Percentiles rank a stretch among this genome's conserved stretches.
Evolutionary conservation across 1,140 invertebrate species (phyloP).

Genomic region (Oncopodura yosiiana): DNA sequence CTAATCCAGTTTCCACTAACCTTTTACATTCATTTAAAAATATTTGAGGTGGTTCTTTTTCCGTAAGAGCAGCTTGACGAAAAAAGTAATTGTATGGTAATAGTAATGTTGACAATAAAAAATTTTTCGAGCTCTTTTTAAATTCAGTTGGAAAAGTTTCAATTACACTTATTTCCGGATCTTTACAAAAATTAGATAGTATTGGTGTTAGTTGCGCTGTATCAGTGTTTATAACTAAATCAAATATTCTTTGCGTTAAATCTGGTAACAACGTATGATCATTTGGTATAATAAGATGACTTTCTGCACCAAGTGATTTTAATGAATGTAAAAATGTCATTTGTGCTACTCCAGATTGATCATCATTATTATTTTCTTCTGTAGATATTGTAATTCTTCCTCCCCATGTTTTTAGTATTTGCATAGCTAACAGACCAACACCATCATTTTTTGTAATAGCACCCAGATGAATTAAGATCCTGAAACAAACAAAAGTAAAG

Average conservation of each 20-base stretch:
- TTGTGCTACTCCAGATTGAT: slow-evolving; percentile 28
- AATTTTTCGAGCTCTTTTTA: neutral
- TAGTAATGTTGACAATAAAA: neutral
- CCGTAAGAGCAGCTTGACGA: neutral
- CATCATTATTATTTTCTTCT: slow-evolving; percentile 20
- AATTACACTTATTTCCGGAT: slow-evolving; percentile 25
- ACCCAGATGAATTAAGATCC: slow-evolving; percentile 31
- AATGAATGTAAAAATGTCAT: slow-evolving; percentile 33
- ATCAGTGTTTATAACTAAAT: slow-evolving; percentile 33
- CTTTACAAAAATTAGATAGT: slow-evolving; percentile 26
- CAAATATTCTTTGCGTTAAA: slow-evolving; percentile 34
- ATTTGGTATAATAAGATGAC: slow-evolving; percentile 32
- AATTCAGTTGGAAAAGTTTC: slow-evolving; percentile 32
- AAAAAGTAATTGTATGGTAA: neutral
- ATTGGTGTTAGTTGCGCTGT: slow-evolving; percentile 11
- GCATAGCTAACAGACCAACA: slow-evolving; percentile 27
- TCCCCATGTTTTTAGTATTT: slow-evolving; percentile 30
- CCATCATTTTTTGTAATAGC: slow-evolving; percentile 29
- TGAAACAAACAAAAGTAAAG: slow-evolving; percentile 18
- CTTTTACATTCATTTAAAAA: slow-evolving; percentile 26
- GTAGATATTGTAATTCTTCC: slow-evolving; percentile 32
- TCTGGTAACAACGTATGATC: slow-evolving; percentile 26
- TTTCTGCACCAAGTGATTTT: slow-evolving; percentile 33
- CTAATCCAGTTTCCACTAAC: slow-evolving; percentile 26
- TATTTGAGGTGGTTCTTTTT: slow-evolving; percentile 6